Conservation (phyloP, 1,140 invertebrate genomes). For the Lethocerus indicus region DNA sequence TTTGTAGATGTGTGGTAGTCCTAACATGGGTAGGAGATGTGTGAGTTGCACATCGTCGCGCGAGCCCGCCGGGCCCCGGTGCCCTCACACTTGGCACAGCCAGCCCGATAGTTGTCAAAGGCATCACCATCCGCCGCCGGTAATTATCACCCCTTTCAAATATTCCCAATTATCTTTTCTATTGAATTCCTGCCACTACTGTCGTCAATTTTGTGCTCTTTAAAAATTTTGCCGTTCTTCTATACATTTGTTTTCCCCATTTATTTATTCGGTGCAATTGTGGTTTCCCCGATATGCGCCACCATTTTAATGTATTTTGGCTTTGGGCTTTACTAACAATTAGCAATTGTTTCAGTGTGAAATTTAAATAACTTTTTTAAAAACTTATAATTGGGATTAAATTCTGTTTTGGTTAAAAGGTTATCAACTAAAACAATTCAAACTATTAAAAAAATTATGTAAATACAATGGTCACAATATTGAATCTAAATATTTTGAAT, state of each 20-base stretch:
- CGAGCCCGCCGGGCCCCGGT: background rate
- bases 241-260: background rate
- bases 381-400: background rate
- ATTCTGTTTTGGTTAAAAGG: background rate
- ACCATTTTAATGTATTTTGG: no score
- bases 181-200: no score
- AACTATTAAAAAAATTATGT: no score
- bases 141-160: background rate
- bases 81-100: conserved; percentile 9
- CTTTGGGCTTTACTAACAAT: background rate
- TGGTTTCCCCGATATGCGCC: background rate
- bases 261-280: background rate
- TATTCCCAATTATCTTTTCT: no score
- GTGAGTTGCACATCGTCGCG: conserved; percentile 6
- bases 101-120: conserved; percentile 8
- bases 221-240: background rate
- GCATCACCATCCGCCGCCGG: conserved; percentile 8
- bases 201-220: background rate
- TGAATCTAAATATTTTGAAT: no score
- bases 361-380: background rate
- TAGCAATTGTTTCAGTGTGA: background rate
- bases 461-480: no score
- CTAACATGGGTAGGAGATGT: conserved; percentile 8
- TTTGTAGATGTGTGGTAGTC: conserved; percentile 7
- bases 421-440: background rate